phyloP scores from a whole-genome alignment of 2,113 vertebrate genomes.

The Camelus dromedarius region DNA sequence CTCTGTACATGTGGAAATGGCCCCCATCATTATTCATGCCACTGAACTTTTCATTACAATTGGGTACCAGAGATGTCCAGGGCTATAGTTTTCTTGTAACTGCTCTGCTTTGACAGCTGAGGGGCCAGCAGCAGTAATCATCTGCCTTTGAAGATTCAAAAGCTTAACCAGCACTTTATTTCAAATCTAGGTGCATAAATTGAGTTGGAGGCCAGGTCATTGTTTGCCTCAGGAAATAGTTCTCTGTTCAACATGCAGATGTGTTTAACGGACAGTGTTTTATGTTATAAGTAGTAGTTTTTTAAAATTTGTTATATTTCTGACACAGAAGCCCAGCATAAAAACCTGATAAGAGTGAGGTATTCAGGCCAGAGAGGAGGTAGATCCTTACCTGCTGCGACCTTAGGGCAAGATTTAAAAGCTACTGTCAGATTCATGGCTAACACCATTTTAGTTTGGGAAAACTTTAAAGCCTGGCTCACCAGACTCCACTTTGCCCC shows the following conservation, averaged over 20 bases:
- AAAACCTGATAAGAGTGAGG: background rate
- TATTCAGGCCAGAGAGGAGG: background rate
- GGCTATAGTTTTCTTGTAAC: background rate
- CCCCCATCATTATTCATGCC: background rate
- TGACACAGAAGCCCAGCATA: background rate
- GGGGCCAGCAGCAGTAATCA: background rate
- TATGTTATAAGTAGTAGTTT: background rate
- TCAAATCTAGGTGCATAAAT: background rate
- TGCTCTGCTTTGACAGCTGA: constrained; percentile 5
- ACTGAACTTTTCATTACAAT: background rate
- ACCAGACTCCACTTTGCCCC: background rate
- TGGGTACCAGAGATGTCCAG: background rate
- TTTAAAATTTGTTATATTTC: background rate
- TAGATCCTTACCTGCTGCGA: background rate
- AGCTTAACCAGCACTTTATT: background rate
- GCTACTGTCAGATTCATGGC: background rate
- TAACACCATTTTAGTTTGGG: background rate
- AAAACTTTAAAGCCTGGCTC: background rate
- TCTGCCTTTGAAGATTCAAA: background rate
- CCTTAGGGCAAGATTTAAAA: background rate
- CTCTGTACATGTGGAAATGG: background rate
- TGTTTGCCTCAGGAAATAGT: background rate
- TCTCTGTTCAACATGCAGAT: background rate
- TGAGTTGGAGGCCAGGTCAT: background rate
- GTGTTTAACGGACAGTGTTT: background rate